Evolutionary conservation across 2,113 vertebrate species (phyloP).

Genomic region (Terrapene triunguis): DNA sequence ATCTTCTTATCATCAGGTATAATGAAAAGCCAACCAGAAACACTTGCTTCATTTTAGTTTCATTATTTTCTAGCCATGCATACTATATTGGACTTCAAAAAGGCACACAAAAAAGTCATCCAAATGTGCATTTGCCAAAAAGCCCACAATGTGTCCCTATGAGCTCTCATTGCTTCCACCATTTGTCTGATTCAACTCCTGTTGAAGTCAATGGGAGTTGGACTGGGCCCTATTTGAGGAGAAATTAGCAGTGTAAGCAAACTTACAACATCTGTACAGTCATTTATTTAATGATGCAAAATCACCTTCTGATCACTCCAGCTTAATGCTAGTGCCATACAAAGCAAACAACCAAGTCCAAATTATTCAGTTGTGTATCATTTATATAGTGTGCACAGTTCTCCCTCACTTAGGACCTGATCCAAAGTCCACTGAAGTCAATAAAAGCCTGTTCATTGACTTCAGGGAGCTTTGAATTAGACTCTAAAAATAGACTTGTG

Average conservation of each 20-base stretch:
- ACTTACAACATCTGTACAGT: not conserved
- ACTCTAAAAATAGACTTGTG: not conserved
- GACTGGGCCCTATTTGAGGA: not conserved
- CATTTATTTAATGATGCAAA: not conserved
- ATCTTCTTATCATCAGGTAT: not conserved
- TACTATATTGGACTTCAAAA: not conserved
- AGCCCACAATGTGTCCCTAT: not conserved
- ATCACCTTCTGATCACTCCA: not conserved
- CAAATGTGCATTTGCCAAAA: not conserved
- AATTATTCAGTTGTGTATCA: not conserved
- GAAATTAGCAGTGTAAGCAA: not conserved
- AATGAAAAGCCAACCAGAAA: slow-evolving; percentile 2
- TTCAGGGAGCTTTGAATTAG: not conserved
- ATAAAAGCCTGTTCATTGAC: not conserved
- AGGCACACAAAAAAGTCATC: not conserved
- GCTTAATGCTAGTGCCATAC: not conserved
- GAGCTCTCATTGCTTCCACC: not conserved
- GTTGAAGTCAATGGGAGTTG: not conserved
- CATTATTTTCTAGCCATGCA: not conserved
- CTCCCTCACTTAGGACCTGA: not conserved
- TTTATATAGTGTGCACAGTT: not conserved
- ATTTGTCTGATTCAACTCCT: not conserved
- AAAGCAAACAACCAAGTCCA: not conserved
- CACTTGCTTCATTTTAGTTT: not conserved
- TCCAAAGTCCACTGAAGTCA: not conserved